Percentiles rank a stretch among this genome's conserved stretches.
Evolutionary conservation across 2,797 vertebrate species (phyloP).

Genomic region (Halcyon badia): DNA sequence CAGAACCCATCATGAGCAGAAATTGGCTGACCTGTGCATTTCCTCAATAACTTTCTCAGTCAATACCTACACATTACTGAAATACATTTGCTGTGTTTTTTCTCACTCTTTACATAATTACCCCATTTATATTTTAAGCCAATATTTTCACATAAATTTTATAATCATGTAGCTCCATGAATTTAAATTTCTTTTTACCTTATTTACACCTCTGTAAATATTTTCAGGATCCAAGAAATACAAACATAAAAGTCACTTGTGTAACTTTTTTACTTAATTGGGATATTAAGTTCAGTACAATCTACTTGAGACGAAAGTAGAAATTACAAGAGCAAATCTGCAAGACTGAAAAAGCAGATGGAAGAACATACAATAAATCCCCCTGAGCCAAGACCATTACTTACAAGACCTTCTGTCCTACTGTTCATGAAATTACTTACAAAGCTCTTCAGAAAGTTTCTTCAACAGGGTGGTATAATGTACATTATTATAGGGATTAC

Average conservation of each 20-base stretch:
- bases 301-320: neutral
- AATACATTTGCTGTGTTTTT: neutral
- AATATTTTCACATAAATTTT: neutral
- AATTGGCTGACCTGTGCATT: neutral
- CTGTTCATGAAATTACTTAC: neutral
- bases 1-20: neutral
- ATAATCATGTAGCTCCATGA: neutral
- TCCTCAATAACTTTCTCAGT: neutral
- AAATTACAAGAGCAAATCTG: neutral
- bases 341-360: neutral
- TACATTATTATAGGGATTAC: fast-evolving
- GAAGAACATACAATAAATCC: neutral
- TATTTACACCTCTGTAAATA: neutral
- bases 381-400: neutral
- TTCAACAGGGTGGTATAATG: neutral
- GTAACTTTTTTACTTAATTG: neutral
- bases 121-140: neutral
- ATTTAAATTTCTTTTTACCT: neutral
- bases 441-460: neutral
- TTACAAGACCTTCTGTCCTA: neutral
- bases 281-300: neutral
- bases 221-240: neutral
- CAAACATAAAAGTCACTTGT: neutral
- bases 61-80: neutral
- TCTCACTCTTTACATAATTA: neutral